Evolutionary conservation across 2,797 vertebrate genomes (phyloP), one percentile per base, ranked within the genome.

Genomic region (Oryzias sinensis): DNA sequence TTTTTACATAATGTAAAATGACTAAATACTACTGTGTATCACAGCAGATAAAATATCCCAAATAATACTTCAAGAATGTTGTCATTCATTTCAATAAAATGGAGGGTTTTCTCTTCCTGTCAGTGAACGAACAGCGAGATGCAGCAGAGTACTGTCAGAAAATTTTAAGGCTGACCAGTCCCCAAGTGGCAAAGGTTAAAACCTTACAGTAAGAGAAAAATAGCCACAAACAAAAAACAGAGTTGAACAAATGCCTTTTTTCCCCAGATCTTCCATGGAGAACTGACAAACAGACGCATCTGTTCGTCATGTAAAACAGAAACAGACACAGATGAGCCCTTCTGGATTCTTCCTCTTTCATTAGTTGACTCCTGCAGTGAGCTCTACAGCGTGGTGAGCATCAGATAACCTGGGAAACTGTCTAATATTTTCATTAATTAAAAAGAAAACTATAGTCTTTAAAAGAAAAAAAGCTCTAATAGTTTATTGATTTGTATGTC

Each of bases 61-160:
- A 22, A 22, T 22, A 22, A 22, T 22, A 22, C 20, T 22, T 22
- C 20, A 22, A 22, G 20, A 29, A 29, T 29, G 5, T 6, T 2
- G 1, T 29, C 5, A 37, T 37, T 37, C 33, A 13, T 37, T 37
- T 37, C 9, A 37, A 37, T 13, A 13, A 37, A 11, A 37, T 37
- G 33, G 9, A 37, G 33, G 9, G 2, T 37, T 37, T 37, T 37
- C 33, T 37, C 33, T 9, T 37, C 33, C 9, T 37, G 9, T 0
- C 62, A 91, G 90, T 86, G n/a, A 4, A 1, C 43, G 59, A 85
- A 53, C 87, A 90, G 29, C 62, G 49, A 3, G 90, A 92, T 72
- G 89, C 89, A 43, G 85, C 86, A 0, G 89, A 92, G 61, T 90
- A 74, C 64, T 87, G 80, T n/a, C 78, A 89, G 65, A 90, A 70